Base-by-base conservation (phyloP, 37 sponge, comb jelly and placozoan genomes). In the Aphrocallistes beatrix region DNA sequence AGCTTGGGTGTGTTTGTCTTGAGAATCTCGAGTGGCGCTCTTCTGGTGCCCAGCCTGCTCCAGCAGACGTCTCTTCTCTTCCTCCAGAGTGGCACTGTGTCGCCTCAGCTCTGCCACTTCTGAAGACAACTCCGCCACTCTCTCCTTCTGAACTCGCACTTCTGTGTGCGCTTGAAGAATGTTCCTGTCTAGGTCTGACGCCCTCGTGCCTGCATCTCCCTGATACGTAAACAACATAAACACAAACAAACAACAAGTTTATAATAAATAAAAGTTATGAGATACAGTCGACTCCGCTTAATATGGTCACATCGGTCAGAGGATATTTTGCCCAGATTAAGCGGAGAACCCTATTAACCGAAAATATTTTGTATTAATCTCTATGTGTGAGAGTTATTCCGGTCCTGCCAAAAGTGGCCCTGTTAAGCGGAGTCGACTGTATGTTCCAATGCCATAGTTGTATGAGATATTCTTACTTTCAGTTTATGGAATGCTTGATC, bases 1-100 rank as follows among this genome's bases (percentile, higher is more conserved):
- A 25, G 75, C 75, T 60, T 60, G 75, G 10, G 75, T 60, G 34
- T 60, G 75, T 60, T 60, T 60, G 75, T 60, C 75, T 13, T 60
- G 75, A 60, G 34, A 60, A 25, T 60, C 75, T 30, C 10, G 10
- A 25, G 75, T 60, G 34, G 75, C 34, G 21, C 34, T 60, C 34
- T 60, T 60, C 28, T 60, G n/a, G 10, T 30, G 10, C 10, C 25
- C 75, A 1, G n/a, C 28, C 34, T 60, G 75, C n/a, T 60, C 75
- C 34, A 25, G 28, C 34, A 60, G 6, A 3, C 34, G 25, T 60
- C 75, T 60, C 75, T 60, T 60, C 34, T 60, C 75, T 13, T 3
- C 75, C 34, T 60, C 75, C 3, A 60, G 28, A 60, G 28, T 60
- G 34, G 75, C 10, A 60, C n/a, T 60, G 34, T 60, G 75, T 60